Evolutionary conservation across 2,797 vertebrate genomes (phyloP), one percentile per base, ranked within the genome.

Genomic region (Leptodactylus fallax): DNA sequence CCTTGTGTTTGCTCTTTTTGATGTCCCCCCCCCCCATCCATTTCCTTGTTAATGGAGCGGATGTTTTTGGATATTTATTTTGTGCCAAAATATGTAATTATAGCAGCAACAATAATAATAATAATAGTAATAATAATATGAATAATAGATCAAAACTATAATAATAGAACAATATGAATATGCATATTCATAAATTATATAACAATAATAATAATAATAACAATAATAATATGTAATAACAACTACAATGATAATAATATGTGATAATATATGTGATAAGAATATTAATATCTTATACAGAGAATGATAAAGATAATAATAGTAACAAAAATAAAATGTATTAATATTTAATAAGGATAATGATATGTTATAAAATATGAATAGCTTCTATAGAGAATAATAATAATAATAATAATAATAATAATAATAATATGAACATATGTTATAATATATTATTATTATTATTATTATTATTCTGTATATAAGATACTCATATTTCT

Each of bases 1-100:
- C 88, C 89, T 94, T 90, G 92, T 88, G 90, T 92, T 94, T 95
- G 95, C 94, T 95, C 95, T 95, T 95, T 95, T 94, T 74, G 77
- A 77, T 82, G 58, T 76, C 76, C 25, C 56, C 47, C 11, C 82
- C 19, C 12, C n/a, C 4, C 47, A 25, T 25, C 25, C 61, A 45
- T 47, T 36, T 72, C 6, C 74, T 49, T 49, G 71, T 49, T 77
- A 53, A 51, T 51, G 47, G 45, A 51, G 72, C 6, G 0, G 47
- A 77, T 77, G n/a, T 53, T 77, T 21, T 45, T 76, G 25, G 45
- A 71, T 19, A 13, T 76, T 51, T 77, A 77, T 23, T 77, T 23
- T 53, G 49, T 23, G 21, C n/a, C 1, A 51, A 8, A n/a, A 2
- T 1, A 72, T 21, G n/a, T 71, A 71, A n/a, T 63, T n/a, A 63